Conservation (phyloP, 2,888 invertebrate genomes). For the Coleophora flavipennella region DNA sequence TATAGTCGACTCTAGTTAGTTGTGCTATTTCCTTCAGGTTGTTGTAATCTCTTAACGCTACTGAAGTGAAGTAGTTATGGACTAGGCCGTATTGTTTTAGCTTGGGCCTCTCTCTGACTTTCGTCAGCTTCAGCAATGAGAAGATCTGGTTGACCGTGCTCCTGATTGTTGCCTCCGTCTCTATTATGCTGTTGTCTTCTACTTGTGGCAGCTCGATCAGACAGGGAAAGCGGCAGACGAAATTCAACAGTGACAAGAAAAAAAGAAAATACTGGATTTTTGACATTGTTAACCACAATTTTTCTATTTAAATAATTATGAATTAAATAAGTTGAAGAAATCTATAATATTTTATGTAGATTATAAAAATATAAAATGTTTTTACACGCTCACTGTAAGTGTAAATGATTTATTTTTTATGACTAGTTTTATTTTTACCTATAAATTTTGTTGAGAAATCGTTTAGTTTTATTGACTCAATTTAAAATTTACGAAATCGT, state of each 20-base stretch:
- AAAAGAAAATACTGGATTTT: not conserved
- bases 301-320: not conserved
- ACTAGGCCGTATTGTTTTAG: constrained; percentile 2
- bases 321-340: no score
- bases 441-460: no score
- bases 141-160: constrained; percentile 17
- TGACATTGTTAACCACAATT: not conserved
- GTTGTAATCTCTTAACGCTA: constrained; percentile 7
- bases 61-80: constrained; percentile 7
- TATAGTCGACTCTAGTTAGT: constrained; percentile 6
- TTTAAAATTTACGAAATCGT: no score
- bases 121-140: constrained; percentile 1
- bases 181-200: constrained; percentile 14
- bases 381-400: not conserved
- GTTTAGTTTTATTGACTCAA: no score
- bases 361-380: not conserved
- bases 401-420: no score
- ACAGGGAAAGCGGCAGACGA: not conserved
- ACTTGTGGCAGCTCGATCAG: constrained; percentile 11
- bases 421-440: no score
- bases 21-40: constrained; percentile 7
- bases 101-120: constrained; percentile 6
- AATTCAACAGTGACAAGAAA: not conserved
- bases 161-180: constrained; percentile 17
- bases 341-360: no score